Conservation (phyloP, 2,797 vertebrate genomes). For the Onychomys leucogaster region DNA sequence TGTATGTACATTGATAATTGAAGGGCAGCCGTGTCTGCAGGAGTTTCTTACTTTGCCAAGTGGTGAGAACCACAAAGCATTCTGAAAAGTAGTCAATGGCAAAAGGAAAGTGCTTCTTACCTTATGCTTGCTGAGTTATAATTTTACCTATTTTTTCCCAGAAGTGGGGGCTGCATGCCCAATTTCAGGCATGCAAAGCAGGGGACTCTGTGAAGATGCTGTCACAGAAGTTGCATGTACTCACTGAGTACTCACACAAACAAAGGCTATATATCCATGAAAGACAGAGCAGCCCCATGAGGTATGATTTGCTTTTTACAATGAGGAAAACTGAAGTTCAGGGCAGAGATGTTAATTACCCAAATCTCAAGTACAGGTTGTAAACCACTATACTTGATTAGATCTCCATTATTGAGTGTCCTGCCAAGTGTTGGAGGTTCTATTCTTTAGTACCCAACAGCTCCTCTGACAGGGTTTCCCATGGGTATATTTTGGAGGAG, state of each 20-base stretch:
- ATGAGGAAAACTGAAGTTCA: background rate
- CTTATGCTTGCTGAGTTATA: background rate
- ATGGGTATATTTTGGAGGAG: background rate
- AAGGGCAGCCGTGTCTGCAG: background rate
- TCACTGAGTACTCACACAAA: background rate
- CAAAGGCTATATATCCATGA: rapidly evolving
- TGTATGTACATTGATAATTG: background rate
- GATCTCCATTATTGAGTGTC: background rate
- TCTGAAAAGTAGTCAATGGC: background rate
- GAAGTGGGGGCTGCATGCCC: background rate
- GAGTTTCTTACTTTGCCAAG: background rate
- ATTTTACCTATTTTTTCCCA: background rate
- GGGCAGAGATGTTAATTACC: background rate
- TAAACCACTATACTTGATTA: background rate
- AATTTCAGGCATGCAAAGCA: background rate
- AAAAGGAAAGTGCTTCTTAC: background rate
- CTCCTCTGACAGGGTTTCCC: background rate
- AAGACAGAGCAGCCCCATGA: background rate
- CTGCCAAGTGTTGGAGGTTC: background rate
- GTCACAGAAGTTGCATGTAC: background rate
- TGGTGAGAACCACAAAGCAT: background rate
- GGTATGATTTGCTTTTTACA: background rate
- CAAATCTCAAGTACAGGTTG: background rate
- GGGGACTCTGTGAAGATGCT: background rate
- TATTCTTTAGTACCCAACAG: background rate